Conservation (phyloP, 2,888 invertebrate genomes). For the Meiosimyza platycephala region DNA sequence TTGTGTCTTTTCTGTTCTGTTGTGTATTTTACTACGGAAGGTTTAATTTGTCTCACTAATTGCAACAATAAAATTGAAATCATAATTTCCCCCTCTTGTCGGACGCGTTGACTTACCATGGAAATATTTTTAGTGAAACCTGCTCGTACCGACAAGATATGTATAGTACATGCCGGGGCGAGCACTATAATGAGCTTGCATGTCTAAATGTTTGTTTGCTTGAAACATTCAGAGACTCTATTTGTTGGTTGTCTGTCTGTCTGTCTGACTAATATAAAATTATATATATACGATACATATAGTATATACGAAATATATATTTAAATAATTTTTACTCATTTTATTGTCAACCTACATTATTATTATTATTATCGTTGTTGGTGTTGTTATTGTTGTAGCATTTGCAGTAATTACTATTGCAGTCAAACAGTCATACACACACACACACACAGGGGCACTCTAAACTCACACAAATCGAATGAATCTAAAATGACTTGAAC, state of each 20-base stretch:
- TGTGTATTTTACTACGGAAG: conserved; percentile 30
- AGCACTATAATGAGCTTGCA: no score
- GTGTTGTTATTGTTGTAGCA: conserved; percentile 25
- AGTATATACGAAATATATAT: not conserved
- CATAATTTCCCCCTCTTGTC: conserved; percentile 19
- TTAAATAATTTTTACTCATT: conserved; percentile 33
- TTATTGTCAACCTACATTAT: conserved; percentile 32
- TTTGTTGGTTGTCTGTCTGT: no score
- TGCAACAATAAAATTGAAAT: conserved; percentile 27
- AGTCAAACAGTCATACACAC: not conserved
- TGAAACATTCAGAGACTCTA: no score
- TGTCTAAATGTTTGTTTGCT: no score
- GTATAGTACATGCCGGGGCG: no score
- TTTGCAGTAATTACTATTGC: conserved; percentile 39
- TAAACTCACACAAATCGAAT: no score
- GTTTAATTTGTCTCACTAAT: conserved; percentile 26
- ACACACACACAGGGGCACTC: no score
- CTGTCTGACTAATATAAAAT: no score
- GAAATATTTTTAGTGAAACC: no score
- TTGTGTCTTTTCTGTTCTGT: not conserved
- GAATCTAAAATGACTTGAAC: no score
- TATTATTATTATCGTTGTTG: conserved; percentile 13
- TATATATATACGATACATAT: not conserved
- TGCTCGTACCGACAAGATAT: no score
- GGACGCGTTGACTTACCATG: no score